phyloP scores from a whole-genome alignment of 2,888 invertebrate genomes.

The Cosmia pyralina region DNA sequence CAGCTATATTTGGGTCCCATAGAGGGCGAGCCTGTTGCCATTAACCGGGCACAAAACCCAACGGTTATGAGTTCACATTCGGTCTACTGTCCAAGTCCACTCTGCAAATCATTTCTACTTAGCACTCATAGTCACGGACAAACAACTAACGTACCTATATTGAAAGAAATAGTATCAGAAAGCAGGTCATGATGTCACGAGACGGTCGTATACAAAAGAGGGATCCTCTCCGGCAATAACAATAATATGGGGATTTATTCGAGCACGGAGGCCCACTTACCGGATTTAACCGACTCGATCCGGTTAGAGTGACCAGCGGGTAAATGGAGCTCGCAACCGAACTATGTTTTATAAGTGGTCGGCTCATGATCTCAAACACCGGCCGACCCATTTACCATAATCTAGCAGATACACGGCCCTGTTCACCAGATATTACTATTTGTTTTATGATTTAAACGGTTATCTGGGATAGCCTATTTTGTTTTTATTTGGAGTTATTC shows the following conservation, averaged over 20 bases:
- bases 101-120: not conserved
- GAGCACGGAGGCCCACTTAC: constrained; percentile 82
- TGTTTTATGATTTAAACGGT: constrained; percentile 66
- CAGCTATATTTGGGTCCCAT: too few species aligned
- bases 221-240: constrained; percentile 78
- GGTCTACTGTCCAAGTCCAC: not conserved
- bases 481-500: constrained; percentile 56
- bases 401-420: constrained; percentile 73
- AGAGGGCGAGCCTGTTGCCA: not conserved
- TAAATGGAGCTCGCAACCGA: constrained; percentile 70
- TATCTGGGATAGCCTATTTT: constrained; percentile 42
- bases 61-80: not conserved
- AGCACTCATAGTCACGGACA: not conserved
- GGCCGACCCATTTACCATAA: constrained; percentile 74
- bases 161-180: constrained; percentile 73
- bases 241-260: constrained; percentile 83
- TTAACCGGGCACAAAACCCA: not conserved
- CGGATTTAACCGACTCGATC: constrained; percentile 78
- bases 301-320: constrained; percentile 71
- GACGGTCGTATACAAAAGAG: constrained; percentile 76
- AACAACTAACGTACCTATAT: constrained; percentile 44
- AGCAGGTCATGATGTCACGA: constrained; percentile 73
- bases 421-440: constrained; percentile 67
- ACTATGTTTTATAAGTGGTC: constrained; percentile 81
- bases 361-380: constrained; percentile 73